These are phyloP conservation scores for Monopterus albus DNA, from an alignment of 2,113 vertebrate genomes.

Conservation along the genomic window DNA sequence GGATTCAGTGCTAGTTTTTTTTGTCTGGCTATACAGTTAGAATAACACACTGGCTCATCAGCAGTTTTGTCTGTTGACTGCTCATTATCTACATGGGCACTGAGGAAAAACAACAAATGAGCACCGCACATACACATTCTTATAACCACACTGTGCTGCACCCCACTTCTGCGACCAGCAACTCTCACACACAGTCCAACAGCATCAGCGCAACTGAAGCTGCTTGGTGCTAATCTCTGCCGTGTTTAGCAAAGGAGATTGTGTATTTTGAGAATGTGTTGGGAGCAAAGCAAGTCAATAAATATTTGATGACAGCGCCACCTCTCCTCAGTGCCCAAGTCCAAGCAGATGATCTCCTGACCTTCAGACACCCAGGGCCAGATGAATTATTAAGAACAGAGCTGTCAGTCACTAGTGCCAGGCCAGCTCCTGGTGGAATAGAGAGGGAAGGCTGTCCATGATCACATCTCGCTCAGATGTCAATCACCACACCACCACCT, in stretches of 20 bases:
- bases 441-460: constrained; percentile 72
- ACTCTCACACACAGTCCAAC: constrained; percentile 1
- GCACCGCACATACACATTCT: neutral
- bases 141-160: neutral
- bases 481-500: constrained; percentile 67
- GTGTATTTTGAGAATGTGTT: constrained; percentile 82
- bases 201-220: constrained; percentile 20
- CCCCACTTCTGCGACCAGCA: neutral
- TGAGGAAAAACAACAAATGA: neutral
- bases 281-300: constrained; percentile 81
- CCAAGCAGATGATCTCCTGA: constrained; percentile 82
- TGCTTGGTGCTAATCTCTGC: constrained; percentile 59
- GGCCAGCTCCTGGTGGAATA: constrained; percentile 74
- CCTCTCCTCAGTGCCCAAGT: constrained; percentile 69
- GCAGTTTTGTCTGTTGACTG: neutral
- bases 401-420: constrained; percentile 80
- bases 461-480: constrained; percentile 75
- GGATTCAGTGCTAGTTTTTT: constrained; percentile 2
- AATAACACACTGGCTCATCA: constrained; percentile 2
- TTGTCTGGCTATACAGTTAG: constrained; percentile 23
- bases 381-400: constrained; percentile 85
- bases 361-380: constrained; percentile 83
- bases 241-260: constrained; percentile 64
- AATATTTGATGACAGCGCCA: constrained; percentile 86
- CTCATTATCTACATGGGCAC: constrained; percentile 21